phyloP scores from a whole-genome alignment of 2,113 vertebrate species.

The Sialia sialis region DNA sequence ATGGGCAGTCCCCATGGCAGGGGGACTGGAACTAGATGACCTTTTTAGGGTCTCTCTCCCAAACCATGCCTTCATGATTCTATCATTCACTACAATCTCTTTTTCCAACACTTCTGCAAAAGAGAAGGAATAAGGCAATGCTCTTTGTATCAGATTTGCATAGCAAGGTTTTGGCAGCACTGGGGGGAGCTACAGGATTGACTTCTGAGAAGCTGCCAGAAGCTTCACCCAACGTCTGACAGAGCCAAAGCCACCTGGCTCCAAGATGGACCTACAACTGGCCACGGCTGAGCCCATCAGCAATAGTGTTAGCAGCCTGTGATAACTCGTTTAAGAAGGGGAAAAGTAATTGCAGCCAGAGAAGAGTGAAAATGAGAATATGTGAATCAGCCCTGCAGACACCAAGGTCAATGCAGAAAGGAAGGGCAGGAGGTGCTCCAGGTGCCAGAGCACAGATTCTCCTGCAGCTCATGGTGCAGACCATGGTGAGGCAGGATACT shows the following conservation, averaged over 20 bases:
- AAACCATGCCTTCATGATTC: not conserved
- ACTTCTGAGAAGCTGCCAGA: not conserved
- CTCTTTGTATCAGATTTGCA: not conserved
- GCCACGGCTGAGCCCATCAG: not conserved
- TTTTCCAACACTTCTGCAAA: not conserved
- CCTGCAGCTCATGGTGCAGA: not conserved
- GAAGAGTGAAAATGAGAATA: not conserved
- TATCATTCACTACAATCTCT: not conserved
- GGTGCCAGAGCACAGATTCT: not conserved
- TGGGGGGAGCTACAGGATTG: not conserved
- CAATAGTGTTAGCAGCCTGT: rapidly evolving
- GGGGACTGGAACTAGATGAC: not conserved
- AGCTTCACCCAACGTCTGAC: not conserved
- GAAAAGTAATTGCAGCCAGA: not conserved
- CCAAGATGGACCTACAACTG: not conserved
- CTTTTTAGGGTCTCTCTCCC: not conserved
- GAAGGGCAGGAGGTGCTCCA: not conserved
- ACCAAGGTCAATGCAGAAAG: not conserved
- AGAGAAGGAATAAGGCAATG: not conserved
- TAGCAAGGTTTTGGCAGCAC: not conserved
- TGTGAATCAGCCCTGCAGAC: not conserved
- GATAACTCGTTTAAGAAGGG: not conserved
- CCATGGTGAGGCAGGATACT: not conserved
- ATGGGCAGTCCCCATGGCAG: not conserved
- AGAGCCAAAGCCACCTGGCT: not conserved